phyloP scores from a whole-genome alignment of 2,113 vertebrate genomes.

The Elanus axillaris region DNA sequence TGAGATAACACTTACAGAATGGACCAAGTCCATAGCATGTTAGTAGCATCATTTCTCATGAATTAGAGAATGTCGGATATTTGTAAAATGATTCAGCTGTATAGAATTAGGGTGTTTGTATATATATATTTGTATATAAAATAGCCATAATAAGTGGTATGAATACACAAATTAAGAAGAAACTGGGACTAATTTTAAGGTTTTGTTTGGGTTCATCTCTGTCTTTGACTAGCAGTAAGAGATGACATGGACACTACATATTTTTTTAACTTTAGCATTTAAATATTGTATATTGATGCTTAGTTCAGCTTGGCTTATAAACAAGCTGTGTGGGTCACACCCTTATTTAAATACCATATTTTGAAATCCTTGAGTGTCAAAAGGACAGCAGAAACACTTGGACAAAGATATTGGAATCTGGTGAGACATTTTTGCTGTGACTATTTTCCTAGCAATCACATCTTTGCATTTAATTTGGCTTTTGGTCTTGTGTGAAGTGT shows the following conservation, averaged over 20 bases:
- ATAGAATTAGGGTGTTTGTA: not conserved
- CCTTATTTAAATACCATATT: not conserved
- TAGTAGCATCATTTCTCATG: not conserved
- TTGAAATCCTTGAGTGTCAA: not conserved
- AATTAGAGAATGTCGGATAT: not conserved
- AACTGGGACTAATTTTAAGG: not conserved
- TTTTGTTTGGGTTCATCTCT: not conserved
- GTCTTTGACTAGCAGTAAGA: not conserved
- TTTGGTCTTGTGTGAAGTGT: not conserved
- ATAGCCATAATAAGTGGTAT: not conserved
- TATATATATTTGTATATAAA: not conserved
- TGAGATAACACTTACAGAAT: constrained; percentile 45
- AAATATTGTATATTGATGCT: not conserved
- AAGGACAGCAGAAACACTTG: not conserved
- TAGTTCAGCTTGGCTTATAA: not conserved
- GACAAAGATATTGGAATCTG: not conserved
- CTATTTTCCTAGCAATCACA: not conserved
- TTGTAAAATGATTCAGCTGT: not conserved
- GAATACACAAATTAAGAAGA: not conserved
- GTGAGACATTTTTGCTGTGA: not conserved
- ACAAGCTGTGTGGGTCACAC: not conserved
- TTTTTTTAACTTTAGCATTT: not conserved
- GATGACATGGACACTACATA: not conserved
- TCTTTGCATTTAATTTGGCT: not conserved
- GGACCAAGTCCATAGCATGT: not conserved